These are phyloP conservation scores for Smittia sp. DNA, from an alignment of 2,888 invertebrate genomes.

Conservation along the genomic window DNA sequence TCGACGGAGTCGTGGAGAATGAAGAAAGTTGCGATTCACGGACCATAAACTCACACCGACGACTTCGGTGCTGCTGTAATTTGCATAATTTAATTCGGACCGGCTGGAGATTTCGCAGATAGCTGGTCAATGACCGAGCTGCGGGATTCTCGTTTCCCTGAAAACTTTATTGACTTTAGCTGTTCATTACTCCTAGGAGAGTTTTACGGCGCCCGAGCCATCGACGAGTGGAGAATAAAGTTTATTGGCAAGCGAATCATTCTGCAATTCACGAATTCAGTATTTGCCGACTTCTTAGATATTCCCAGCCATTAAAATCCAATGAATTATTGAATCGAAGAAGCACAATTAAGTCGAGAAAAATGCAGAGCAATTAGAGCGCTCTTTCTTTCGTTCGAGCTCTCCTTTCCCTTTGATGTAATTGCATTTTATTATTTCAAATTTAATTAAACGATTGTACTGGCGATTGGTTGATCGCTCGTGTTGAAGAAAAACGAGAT, in stretches of 20 bases:
- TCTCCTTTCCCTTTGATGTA: background rate
- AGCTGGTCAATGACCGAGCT: too few species aligned
- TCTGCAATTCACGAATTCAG: too few species aligned
- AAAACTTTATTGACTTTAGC: too few species aligned
- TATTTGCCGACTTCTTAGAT: background rate
- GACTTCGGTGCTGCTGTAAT: background rate
- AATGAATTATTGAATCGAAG: background rate
- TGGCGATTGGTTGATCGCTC: background rate
- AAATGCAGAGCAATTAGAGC: slow-evolving; percentile 22
- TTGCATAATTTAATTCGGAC: slow-evolving; percentile 20
- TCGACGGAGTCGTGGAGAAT: background rate
- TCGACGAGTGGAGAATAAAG: too few species aligned
- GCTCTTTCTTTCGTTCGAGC: background rate
- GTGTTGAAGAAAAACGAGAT: background rate
- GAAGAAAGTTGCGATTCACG: background rate
- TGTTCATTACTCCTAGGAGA: too few species aligned
- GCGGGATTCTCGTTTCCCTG: too few species aligned
- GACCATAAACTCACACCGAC: background rate
- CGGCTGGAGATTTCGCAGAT: background rate
- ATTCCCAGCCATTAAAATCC: background rate
- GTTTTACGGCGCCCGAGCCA: too few species aligned
- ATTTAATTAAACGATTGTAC: slow-evolving; percentile 15
- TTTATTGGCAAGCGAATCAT: too few species aligned
- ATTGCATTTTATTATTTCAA: slow-evolving; percentile 12
- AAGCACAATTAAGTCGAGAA: background rate